Conservation (phyloP, 2,888 invertebrate species). For the Gryllus longicercus region DNA sequence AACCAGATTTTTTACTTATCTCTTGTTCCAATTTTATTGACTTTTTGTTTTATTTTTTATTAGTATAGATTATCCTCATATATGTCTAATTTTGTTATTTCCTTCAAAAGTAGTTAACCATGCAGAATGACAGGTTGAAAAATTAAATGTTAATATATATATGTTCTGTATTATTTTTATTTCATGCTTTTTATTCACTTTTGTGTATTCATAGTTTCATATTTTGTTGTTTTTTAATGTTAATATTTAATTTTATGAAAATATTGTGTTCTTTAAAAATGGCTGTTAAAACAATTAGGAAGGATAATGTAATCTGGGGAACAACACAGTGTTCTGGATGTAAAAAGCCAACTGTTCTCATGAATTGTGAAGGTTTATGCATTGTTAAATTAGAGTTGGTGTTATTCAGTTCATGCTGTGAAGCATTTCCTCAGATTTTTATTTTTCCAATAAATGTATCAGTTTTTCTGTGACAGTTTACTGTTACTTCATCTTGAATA, state of each 20-base stretch:
- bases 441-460: constrained; percentile 20
- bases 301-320: constrained; percentile 21
- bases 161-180: constrained; percentile 31
- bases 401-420: constrained; percentile 18
- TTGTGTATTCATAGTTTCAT: constrained; percentile 31
- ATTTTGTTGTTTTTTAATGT: constrained; percentile 30
- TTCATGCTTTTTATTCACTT: constrained; percentile 32
- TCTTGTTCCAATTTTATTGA: background rate
- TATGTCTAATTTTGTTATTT: constrained; percentile 24
- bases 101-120: constrained; percentile 30
- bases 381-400: constrained; percentile 25
- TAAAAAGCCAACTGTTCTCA: background rate
- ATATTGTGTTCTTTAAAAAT: constrained; percentile 33
- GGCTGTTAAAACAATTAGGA: constrained; percentile 28
- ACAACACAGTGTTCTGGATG: background rate
- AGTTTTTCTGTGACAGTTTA: constrained; percentile 20
- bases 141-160: constrained; percentile 27
- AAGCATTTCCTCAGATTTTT: constrained; percentile 20
- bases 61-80: constrained; percentile 23
- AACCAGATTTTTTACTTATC: constrained; percentile 19
- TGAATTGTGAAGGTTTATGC: constrained; percentile 11
- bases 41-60: constrained; percentile 32
- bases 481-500: constrained; percentile 28
- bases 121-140: constrained; percentile 20
- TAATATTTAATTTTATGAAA: constrained; percentile 28